Evolutionary conservation across 35 echinoderm and acorn worm genomes (phyloP).

Genomic region (Apostichopus californicus): DNA sequence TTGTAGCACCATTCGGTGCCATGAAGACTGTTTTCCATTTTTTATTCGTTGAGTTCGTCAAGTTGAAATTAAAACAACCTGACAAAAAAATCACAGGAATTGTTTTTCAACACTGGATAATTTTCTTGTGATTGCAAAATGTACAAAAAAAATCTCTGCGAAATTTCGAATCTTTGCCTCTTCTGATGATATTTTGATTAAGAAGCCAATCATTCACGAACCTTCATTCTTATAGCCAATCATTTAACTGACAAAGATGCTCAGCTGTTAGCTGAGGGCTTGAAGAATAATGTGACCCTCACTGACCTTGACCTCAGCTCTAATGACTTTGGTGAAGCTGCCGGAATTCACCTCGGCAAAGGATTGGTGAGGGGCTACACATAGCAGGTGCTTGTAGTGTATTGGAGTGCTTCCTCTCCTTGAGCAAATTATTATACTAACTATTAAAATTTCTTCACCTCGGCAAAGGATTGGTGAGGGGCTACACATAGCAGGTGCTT

Average conservation of each 20-base stretch:
- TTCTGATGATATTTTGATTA: too few relatives aligned
- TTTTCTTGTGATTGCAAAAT: too few relatives aligned
- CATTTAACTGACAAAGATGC: conserved; percentile 84
- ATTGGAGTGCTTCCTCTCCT: not conserved
- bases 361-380: conserved; percentile 68
- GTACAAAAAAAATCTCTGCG: too few relatives aligned
- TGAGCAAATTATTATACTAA: not conserved
- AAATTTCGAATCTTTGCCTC: too few relatives aligned
- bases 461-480: conserved; percentile 77
- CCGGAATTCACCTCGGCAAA: conserved; percentile 69
- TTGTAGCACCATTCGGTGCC: too few relatives aligned
- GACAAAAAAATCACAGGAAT: too few relatives aligned
- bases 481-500: conserved; percentile 4
- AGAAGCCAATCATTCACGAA: too few relatives aligned
- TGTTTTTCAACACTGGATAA: too few relatives aligned
- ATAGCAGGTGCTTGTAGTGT: conserved; percentile 25
- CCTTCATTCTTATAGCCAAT: conserved; percentile 62
- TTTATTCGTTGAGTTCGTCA: too few relatives aligned
- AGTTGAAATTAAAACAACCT: too few relatives aligned
- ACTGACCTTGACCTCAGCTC: conserved; percentile 88
- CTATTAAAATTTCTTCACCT: too few relatives aligned
- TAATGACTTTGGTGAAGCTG: conserved; percentile 88
- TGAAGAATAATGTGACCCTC: conserved; percentile 79
- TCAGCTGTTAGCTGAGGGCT: conserved; percentile 59
- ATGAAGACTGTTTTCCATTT: too few relatives aligned